Evolutionary conservation across 92 coral and sea anemone genomes (phyloP), one percentile per base, ranked within the genome.

Genomic region (Bergia sp.): DNA sequence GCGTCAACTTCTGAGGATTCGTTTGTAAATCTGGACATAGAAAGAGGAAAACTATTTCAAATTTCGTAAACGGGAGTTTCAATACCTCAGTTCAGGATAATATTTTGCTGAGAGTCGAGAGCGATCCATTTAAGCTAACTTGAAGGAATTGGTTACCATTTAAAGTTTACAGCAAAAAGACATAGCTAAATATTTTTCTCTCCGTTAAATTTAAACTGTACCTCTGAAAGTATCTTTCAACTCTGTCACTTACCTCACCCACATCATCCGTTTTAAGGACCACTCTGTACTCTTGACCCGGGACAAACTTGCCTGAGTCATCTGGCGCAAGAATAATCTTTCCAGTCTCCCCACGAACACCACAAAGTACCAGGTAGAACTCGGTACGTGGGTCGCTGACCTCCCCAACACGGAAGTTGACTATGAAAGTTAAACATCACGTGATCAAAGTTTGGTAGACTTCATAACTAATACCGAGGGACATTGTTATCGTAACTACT

Each of bases 321-420:
- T 95, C 89, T 3, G 98, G 95, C 8, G 92, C 89, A 82, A 95
- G 82, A 65, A 90, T 88, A 58, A 95, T 80, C 90, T 93, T 93
- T 74, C 93, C 96, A 49, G 98, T 79, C 66, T 95, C 96, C 9
- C 98, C 98, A 11, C 75, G 86, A 72, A 90, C 93, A 41, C 98
- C 98, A 42, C 90, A 93, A 21, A 95, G 86, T 16, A 95, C 94
- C 86, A 95, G 89, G 29, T 86, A 92, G 64, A 95, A 88, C 88
- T 91, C 92, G 13, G 96, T 91, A n/a, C 83, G 88, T 29, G 98
- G 98, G 65, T 95, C 98, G 74, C 86, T 40, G 37, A 93, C 88
- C 43, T 95, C 93, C 0, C 98, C 98, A 18, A 95, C 85, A 75
- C 92, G 92, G 90, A 88, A 95, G n/a, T 94, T 93, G 7, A 95